These are phyloP conservation scores for Pantelozetes paolii DNA, from an alignment of 2,888 invertebrate species.

Conservation along the genomic window DNA sequence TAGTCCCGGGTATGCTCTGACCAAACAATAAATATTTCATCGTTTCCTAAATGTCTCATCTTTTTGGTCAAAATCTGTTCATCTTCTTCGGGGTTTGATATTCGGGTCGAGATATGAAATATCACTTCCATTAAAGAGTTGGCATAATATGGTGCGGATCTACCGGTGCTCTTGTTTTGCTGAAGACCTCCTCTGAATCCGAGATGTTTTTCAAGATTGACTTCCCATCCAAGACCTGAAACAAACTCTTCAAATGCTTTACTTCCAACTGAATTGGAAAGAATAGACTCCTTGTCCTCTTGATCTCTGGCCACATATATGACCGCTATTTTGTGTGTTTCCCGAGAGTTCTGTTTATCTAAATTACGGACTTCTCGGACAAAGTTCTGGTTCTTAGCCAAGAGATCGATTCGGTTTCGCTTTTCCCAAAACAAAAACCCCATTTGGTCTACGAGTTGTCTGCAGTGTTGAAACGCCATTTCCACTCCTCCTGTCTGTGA, in stretches of 20 bases:
- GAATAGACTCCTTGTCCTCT: slow-evolving; percentile 89
- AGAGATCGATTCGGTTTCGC: slow-evolving; percentile 72
- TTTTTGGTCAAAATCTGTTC: slow-evolving; percentile 52
- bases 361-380: slow-evolving; percentile 85
- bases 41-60: slow-evolving; percentile 93
- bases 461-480: slow-evolving; percentile 72
- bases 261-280: slow-evolving; percentile 85
- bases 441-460: slow-evolving; percentile 82
- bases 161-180: slow-evolving; percentile 63
- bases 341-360: slow-evolving; percentile 68
- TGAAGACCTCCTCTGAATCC: slow-evolving; percentile 59
- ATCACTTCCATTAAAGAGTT: slow-evolving; percentile 88
- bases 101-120: slow-evolving; percentile 95
- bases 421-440: slow-evolving; percentile 87
- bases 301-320: slow-evolving; percentile 97
- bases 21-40: slow-evolving; percentile 99
- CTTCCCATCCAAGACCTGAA: slow-evolving; percentile 55
- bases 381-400: slow-evolving; percentile 81
- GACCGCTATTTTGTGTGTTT: slow-evolving; percentile 77
- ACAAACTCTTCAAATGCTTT: slow-evolving; percentile 76
- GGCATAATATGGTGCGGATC: slow-evolving; percentile 90
- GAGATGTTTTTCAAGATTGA: slow-evolving; percentile 82
- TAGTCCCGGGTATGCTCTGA: slow-evolving; percentile 95
- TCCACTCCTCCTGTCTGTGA: background rate
- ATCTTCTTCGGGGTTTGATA: slow-evolving; percentile 62